These are phyloP conservation scores for Pseudoatta argentina DNA, from an alignment of 1,140 invertebrate genomes.

Conservation along the genomic window DNA sequence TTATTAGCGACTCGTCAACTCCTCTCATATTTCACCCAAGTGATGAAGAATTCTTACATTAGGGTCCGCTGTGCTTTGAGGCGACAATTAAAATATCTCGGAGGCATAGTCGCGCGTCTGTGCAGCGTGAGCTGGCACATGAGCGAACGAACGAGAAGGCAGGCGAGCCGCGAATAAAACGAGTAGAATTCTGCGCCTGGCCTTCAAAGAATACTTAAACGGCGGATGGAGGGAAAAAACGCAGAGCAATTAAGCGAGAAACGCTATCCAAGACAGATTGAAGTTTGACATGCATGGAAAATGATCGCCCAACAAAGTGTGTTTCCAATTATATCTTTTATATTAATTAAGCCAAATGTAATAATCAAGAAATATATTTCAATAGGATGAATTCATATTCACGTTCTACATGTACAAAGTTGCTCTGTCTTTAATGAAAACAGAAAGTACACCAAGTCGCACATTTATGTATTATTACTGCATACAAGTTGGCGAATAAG, in stretches of 20 bases:
- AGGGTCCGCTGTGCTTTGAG: conserved; percentile 72
- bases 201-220: conserved; percentile 76
- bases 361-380: conserved; percentile 11
- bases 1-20: conserved; percentile 78
- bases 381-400: neutral
- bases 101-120: conserved; percentile 71
- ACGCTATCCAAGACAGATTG: conserved; percentile 51
- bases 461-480: neutral
- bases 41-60: conserved; percentile 78
- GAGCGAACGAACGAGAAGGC: conserved; percentile 51
- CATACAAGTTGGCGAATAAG: conserved; percentile 24
- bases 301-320: neutral
- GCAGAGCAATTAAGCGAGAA: conserved; percentile 69
- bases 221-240: conserved; percentile 51
- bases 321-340: conserved; percentile 34
- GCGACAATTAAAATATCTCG: conserved; percentile 80
- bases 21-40: conserved; percentile 75
- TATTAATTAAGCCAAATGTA: neutral
- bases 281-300: conserved; percentile 29
- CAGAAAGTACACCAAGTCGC: neutral
- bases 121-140: conserved; percentile 67
- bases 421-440: neutral
- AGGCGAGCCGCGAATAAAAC: conserved; percentile 73
- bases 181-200: conserved; percentile 73
- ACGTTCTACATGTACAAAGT: neutral